Base-by-base conservation (phyloP, 1,140 invertebrate species). In the Apocrypta bakeri region DNA sequence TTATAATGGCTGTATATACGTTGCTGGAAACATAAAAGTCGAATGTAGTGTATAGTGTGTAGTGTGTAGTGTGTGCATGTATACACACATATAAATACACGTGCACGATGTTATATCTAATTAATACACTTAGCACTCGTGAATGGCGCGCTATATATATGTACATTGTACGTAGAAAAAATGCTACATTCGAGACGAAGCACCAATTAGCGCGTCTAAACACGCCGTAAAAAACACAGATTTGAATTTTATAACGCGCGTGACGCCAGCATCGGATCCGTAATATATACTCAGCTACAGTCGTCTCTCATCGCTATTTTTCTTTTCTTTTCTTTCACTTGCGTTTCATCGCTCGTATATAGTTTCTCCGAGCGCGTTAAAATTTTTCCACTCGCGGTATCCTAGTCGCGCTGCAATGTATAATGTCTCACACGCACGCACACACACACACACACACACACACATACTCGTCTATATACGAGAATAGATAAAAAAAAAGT, bases 401-500 rank as follows among this genome's bases (percentile, higher is more conserved):
- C n/a, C n/a, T n/a, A n/a, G n/a, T n/a, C n/a, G 33, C 33, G 33
- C 33, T 37, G 33, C 33, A 37, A 9, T 9, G 2, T 37, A 37
- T 4, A 37, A 37, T 37, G 3, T 37, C 33, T 2, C 9, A 4
- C 9, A 37, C 33, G 3, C 3, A 37, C 9, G 9, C 33, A 37
- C 33, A 37, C 9, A 37, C 9, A 37, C 33, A 2, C 9, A 9
- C 9, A 9, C 33, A 37, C 33, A 37, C 33, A 37, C 33, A 37
- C 8, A 61, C 48, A 42, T 8, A 14, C 21, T 29, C 21, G 73
- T n/a, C n/a, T 71, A 27, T 71, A 48, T 74, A 79, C 9, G 72
- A 24, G 33, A 24, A 17, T 73, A 72, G 42, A 11, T 7, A 8
- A 17, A 31, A 63, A 86, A 86, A 86, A 86, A 84, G 56, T 75